Evolutionary conservation across 37 sponge, comb jelly and placozoan genomes (phyloP), one percentile per base, ranked within the genome.

Genomic region (Hexactinellida sp.): DNA sequence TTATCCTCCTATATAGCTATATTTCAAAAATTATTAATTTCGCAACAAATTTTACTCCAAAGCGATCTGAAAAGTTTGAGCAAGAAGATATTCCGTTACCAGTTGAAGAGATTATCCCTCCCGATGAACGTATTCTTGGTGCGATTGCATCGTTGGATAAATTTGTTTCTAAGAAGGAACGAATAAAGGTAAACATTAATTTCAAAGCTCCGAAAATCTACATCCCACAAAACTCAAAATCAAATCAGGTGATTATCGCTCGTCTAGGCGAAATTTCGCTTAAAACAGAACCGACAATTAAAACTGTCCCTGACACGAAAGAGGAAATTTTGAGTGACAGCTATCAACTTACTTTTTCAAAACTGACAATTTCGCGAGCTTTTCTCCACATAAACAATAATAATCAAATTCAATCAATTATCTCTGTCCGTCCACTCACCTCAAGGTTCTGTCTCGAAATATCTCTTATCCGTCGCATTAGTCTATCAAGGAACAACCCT

Each of bases 1-100:
- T 63, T n/a, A 23, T 63, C 30, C 3, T 63, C 13, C 76, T 63
- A 21, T 63, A 63, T 63, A 63, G 76, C 76, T 63, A 63, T 28
- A 63, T 63, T 28, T 63, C 76, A n/a, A 63, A 63, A 63, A 63
- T 63, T 7, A n/a, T 63, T 3, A 63, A 63, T 63, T 63, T 63
- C 76, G 76, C 76, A 21, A 63, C 76, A 28, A 63, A 63, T 23
- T 63, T 63, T 28, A 63, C 19, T 63, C 76, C 76, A 10, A 63
- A 63, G 34, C 76, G 30, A 25, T 32, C 76, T 1, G 5, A 5
- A 63, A 10, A 63, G 3, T 41, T 13, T 16, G 47, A 41, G 47
- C 34, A 3, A 1, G 76, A 63, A 32, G 30, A 63, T 16, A 16
- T 47, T 19, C 13, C 9, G 16, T 47, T 47, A 63, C 76, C 76